phyloP scores from a whole-genome alignment of 2,113 vertebrate species.

The Rhineura floridana region DNA sequence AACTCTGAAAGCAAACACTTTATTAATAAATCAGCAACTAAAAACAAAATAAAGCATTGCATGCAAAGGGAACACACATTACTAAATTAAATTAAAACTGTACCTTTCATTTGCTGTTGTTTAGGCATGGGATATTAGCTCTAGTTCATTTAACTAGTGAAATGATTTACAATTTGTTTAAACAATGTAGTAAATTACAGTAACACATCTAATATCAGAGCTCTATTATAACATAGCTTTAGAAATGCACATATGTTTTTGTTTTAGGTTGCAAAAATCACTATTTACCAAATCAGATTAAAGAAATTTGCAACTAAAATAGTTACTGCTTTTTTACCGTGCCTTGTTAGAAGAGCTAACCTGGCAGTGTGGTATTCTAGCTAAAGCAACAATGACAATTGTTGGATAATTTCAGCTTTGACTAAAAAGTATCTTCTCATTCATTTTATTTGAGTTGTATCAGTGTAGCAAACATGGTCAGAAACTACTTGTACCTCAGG shows the following conservation, averaged over 20 bases:
- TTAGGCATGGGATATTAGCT: slow-evolving; percentile 22
- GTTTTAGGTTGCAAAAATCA: neutral
- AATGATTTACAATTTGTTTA: slow-evolving; percentile 37
- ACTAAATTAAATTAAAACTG: slow-evolving; percentile 11
- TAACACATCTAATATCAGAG: slow-evolving; percentile 51
- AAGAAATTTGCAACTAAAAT: slow-evolving; percentile 10
- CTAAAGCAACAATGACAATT: neutral
- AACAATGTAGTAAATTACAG: slow-evolving; percentile 40
- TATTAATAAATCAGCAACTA: slow-evolving; percentile 8
- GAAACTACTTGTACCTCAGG: neutral
- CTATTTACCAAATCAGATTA: neutral
- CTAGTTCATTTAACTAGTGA: slow-evolving; percentile 26
- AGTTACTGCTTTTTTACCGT: neutral
- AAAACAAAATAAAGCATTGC: slow-evolving; percentile 42
- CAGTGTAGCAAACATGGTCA: neutral
- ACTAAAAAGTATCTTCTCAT: too few species aligned
- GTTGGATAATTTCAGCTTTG: too few species aligned
- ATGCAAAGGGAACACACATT: neutral
- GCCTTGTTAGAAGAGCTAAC: neutral
- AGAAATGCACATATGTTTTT: slow-evolving; percentile 34
- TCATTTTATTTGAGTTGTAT: neutral
- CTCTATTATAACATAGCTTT: slow-evolving; percentile 4
- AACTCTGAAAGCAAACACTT: neutral
- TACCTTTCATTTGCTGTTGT: slow-evolving; percentile 37
- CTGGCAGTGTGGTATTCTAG: neutral